Percentiles rank a stretch among this genome's conserved stretches.
Evolutionary conservation across 2,113 vertebrate genomes (phyloP).

Genomic region (Chloebia gouldiae): DNA sequence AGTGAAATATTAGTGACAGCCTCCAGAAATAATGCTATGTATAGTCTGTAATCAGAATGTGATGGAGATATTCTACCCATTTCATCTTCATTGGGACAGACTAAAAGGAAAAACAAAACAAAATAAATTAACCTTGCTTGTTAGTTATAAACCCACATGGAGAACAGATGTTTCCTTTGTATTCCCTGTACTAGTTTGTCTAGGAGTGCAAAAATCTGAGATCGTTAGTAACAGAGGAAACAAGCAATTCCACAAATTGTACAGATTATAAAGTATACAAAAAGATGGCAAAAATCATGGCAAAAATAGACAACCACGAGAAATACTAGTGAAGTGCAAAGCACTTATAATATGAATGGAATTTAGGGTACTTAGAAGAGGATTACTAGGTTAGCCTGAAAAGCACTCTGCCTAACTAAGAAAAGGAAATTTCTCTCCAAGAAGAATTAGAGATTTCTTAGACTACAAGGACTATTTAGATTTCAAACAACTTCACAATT

Average conservation of each 20-base stretch:
- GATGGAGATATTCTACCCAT: not conserved
- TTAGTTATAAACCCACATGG: not conserved
- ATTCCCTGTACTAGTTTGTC: not conserved
- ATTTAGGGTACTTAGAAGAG: not conserved
- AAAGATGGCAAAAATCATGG: not conserved
- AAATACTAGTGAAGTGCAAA: not conserved
- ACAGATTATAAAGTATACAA: not conserved
- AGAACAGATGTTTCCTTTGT: not conserved
- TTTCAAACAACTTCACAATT: not conserved
- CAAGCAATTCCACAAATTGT: not conserved
- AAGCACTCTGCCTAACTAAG: not conserved
- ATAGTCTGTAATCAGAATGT: accelerated
- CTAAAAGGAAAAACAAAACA: not conserved
- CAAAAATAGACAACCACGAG: not conserved
- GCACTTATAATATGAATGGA: not conserved
- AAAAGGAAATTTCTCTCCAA: not conserved
- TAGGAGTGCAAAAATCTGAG: not conserved
- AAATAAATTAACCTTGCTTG: not conserved
- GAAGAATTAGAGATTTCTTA: not conserved
- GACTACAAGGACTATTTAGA: not conserved
- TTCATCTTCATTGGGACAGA: not conserved
- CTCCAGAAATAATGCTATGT: not conserved
- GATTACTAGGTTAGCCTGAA: not conserved
- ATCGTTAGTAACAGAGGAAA: not conserved
- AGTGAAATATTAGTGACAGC: not conserved